These are phyloP conservation scores for Meriones psammophilus DNA, from an alignment of 2,797 vertebrate species.

Conservation along the genomic window DNA sequence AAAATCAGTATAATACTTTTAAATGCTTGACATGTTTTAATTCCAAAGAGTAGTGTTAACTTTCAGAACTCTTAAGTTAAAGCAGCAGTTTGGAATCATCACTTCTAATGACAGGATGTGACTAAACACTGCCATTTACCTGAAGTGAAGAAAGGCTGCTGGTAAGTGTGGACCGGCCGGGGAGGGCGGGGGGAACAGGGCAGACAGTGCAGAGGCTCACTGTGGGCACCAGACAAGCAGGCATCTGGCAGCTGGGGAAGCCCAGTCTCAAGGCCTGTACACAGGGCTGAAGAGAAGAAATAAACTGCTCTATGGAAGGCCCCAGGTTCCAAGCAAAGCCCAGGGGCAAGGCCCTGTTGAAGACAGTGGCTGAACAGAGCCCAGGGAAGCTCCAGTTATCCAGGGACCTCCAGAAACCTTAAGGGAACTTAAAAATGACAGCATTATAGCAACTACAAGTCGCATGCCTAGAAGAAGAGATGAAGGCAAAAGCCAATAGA, in stretches of 20 bases:
- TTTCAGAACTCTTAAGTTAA: constrained; percentile 44
- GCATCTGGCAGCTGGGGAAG: not conserved
- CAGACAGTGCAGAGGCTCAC: not conserved
- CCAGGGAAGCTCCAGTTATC: not conserved
- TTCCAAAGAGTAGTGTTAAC: constrained; percentile 31
- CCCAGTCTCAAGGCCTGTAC: not conserved
- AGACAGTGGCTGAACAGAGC: not conserved
- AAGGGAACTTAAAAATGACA: not conserved
- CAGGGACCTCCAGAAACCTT: not conserved
- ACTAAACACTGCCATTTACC: not conserved
- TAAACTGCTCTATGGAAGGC: not conserved
- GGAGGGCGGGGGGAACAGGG: no score
- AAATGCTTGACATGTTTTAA: constrained; percentile 44
- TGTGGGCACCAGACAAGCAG: not conserved
- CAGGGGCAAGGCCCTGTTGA: not conserved
- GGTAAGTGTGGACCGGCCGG: not conserved
- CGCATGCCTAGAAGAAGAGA: not conserved
- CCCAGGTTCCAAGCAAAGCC: not conserved
- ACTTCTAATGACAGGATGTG: not conserved
- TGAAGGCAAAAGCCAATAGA: not conserved
- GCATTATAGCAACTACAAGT: not conserved
- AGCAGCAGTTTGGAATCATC: not conserved
- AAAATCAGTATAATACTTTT: constrained; percentile 52
- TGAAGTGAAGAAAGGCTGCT: not conserved
- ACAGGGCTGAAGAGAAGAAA: constrained; percentile 37